Base-by-base conservation (phyloP, 2,113 vertebrate genomes). In the Mandrillus leucophaeus region DNA sequence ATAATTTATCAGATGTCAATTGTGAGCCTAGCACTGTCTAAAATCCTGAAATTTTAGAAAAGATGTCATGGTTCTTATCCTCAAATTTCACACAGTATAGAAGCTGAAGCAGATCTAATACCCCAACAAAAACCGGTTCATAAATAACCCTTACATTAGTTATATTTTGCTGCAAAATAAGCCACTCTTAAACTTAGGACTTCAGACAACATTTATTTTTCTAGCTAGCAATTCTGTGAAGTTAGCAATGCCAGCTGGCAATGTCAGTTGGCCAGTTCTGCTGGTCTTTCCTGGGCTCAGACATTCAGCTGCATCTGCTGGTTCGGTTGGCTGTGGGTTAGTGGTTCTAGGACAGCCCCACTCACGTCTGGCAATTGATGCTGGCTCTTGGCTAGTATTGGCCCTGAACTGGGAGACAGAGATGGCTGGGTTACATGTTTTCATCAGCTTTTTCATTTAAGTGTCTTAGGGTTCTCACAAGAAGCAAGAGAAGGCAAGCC, bases 1-100 rank as follows among this genome's bases (percentile, higher is more conserved):
- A 25, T 25, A 59, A 59, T 59, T 59, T 59, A 59, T 25, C 57
- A 25, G 11, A 40, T 45, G 12, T 59, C 66, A 78, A 0, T 87
- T 66, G 78, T 17, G 2, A 52, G 52, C n/a, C 35, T 89, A 85
- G 14, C 6, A 80, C 9, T 85, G 43, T 25, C 14, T 76, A 68
- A 96, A 97, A 61, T 66, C 25, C 20, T 84, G n/a, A 95, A 8
- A 85, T 68, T 88, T 87, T n/a, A 81, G 40, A 85, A 97, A 88
- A 92, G 25, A 88, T 64, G 48, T 52, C 64, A 61, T n/a, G 27
- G 30, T 55, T 94, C 52, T 72, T 89, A 7, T 13, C 78, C 9
- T 92, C 66, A 38, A 64, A n/a, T 52, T 52, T 80, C 73, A 94
- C 66, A 86, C 16, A 48, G 5, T 61, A 20, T 4, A 70, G 11